Base-by-base conservation (phyloP, 2,797 vertebrate genomes). In the Poecilia velifera region DNA sequence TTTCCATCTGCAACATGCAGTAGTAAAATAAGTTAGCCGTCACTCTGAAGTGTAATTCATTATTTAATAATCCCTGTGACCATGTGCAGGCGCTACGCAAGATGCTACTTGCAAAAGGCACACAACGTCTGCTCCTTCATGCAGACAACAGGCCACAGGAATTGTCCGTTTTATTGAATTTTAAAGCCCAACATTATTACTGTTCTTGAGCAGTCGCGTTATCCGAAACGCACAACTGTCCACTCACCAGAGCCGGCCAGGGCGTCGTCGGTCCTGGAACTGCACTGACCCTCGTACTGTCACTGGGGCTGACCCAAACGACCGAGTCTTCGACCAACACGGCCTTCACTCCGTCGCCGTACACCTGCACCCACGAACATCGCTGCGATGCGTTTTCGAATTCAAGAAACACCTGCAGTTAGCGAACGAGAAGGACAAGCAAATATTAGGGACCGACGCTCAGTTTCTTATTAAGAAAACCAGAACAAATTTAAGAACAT, bases 361-460 rank as follows among this genome's bases (percentile, higher is more conserved):
- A 98, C 80, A 99, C 97, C 92, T 98, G 97, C 84, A 99, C 97
- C 98, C 98, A 99, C 1, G 98, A 97, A 41, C 98, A 97, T 77
- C 96, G 96, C 97, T 97, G 98, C 71, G 92, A 95, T 75, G 97
- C 96, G 79, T 97, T 97, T 84, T 99, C 98, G 45, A 99, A 99
- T 93, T 99, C 98, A 91, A 99, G 96, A 90, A 97, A 99, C 76
- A 99, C 97, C 98, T 99, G 89, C 43, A 87, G 9, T 6, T 0
- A 6, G 55, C 77, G 73, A 88, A 82, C 39, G 72, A 8, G 87
- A 36, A 75, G n/a, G 66, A 45, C 34, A 76, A 2, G 55, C 49
- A 68, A 79, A 46, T 16, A 68, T 51, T 28, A 71, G 49, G 51
- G 43, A 36, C n/a, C 41, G 49, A 13, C 12, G 53, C 53, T 64